phyloP scores from a whole-genome alignment of 2,888 invertebrate species.

The Apoderus coryli region DNA sequence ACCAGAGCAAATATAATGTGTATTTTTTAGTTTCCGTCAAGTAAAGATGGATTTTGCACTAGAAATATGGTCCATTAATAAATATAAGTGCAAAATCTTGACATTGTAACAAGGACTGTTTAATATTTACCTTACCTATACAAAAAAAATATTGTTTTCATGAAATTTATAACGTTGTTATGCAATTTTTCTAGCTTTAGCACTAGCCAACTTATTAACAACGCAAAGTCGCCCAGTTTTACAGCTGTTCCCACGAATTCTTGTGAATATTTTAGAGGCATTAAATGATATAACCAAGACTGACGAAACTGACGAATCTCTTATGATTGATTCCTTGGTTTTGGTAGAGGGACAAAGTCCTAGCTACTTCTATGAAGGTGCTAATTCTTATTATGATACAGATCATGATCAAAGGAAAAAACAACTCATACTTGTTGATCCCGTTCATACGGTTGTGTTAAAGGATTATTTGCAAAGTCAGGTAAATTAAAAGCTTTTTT shows the following conservation, averaged over 20 bases:
- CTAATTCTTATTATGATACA: conserved; percentile 40
- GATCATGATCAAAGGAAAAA: conserved; percentile 62
- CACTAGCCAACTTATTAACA: conserved; percentile 53
- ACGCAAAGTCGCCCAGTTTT: conserved; percentile 53
- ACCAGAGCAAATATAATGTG: no score
- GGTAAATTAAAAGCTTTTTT: conserved; percentile 31
- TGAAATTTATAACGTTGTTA: neutral
- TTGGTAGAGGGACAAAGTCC: conserved; percentile 28
- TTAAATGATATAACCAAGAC: conserved; percentile 65
- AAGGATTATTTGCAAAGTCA: conserved; percentile 56
- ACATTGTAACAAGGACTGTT: no score
- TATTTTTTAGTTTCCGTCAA: no score
- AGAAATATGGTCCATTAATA: no score
- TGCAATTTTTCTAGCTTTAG: conserved; percentile 30
- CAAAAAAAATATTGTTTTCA: conserved; percentile 4
- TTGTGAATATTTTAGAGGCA: conserved; percentile 60
- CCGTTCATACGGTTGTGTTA: conserved; percentile 65
- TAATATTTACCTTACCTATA: no score
- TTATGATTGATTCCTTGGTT: conserved; percentile 28
- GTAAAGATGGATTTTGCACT: no score
- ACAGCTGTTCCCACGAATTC: conserved; percentile 55
- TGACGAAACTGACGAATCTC: conserved; percentile 46
- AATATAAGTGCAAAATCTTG: no score
- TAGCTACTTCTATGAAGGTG: conserved; percentile 39
- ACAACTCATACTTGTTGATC: conserved; percentile 55